Base-by-base conservation (phyloP, 92 coral and sea anemone genomes). In the Epizoanthus rinbou region DNA sequence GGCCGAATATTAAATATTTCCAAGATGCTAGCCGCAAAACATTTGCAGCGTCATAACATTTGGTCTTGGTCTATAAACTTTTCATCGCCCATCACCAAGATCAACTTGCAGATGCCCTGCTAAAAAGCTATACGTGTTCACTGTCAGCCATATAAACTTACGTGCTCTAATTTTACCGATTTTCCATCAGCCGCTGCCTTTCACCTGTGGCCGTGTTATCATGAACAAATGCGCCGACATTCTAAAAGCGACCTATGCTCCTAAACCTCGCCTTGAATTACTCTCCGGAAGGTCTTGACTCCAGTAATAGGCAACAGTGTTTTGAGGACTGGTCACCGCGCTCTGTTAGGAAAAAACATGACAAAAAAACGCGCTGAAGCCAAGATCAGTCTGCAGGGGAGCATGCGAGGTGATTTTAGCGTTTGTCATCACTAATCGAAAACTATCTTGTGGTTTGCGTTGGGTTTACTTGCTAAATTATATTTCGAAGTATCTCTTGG, bases 391-490 rank as follows among this genome's bases (percentile, higher is more conserved):
- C 74, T 19, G 66, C 82, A 53, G 24, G 56, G 63, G 70, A 74
- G 58, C 17, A 80, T 50, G 63, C 6, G 63, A 81, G 64, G 52
- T 35, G 24, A 57, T 45, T 33, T 67, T 85, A 89, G 78, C 81
- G 87, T 84, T 84, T 80, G 43, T 71, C 74, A 73, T 54, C 53
- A 64, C 84, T 87, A 80, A 89, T 89, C 92, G 86, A 80, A 70
- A 85, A 85, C 70, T 87, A 88, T 89, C 82, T 85, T 89, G 92
- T 85, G 92, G 92, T 89, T 80, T 85, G 63, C 23, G 64, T 85
- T 85, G 68, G 89, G 91, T 89, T 89, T 89, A 85, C 92, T 89
- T 22, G 92, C 76, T 85, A 89, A 85, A 85, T 89, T 89, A 89
- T 87, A 74, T 81, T 80, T 76, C 83, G 64, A 89, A 85, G 88